Percentiles rank a stretch among this genome's conserved stretches.
Evolutionary conservation across 2,113 vertebrate species (phyloP).

Genomic region (Chionis minor): DNA sequence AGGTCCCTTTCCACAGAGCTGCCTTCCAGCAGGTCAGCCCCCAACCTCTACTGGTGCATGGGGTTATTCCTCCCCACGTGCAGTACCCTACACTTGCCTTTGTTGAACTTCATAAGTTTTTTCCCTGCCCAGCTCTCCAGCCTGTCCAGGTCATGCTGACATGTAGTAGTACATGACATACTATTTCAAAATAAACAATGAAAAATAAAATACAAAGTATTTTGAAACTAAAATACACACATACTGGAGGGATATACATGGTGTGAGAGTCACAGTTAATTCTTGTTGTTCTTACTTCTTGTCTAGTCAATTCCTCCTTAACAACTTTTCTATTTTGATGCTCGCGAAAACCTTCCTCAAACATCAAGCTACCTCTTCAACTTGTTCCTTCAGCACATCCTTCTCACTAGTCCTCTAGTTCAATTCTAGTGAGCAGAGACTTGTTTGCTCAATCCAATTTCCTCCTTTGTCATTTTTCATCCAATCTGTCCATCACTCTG

Average conservation of each 20-base stretch:
- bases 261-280: not conserved
- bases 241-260: not conserved
- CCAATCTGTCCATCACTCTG: not conserved
- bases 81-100: too few species aligned
- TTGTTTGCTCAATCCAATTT: not conserved
- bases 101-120: too few species aligned
- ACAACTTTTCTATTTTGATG: not conserved
- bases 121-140: too few species aligned
- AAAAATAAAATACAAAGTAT: not conserved
- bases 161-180: not conserved
- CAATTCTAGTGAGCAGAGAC: not conserved
- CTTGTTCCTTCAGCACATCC: not conserved
- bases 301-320: not conserved
- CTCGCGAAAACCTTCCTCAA: not conserved
- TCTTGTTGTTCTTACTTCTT: not conserved
- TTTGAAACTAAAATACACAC: not conserved
- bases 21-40: too few species aligned
- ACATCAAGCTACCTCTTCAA: not conserved
- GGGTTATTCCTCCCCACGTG: too few species aligned
- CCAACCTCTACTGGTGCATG: too few species aligned
- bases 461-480: not conserved
- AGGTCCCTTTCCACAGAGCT: too few species aligned
- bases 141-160: too few species aligned
- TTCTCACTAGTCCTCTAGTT: not conserved
- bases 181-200: not conserved